Percentiles rank a stretch among this genome's conserved stretches.
phyloP scores from a whole-genome alignment of 2,113 vertebrate species.

The Oncorhynchus nerka region DNA sequence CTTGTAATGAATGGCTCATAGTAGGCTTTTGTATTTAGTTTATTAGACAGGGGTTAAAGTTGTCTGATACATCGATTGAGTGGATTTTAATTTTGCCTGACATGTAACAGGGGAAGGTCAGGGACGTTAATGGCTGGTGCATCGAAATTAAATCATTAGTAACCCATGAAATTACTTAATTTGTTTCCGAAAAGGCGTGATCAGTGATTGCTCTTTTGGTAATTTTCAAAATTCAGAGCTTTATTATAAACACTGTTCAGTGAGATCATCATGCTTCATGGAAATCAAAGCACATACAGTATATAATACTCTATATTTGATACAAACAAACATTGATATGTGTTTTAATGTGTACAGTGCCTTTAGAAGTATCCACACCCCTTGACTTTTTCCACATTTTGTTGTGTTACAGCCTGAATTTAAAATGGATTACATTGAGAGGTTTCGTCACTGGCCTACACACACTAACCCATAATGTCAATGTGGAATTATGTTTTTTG shows the following conservation, averaged over 20 bases:
- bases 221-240: neutral
- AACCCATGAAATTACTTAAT: constrained; percentile 36
- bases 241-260: neutral
- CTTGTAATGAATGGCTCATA: constrained; percentile 1
- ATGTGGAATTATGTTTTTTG: too few relatives aligned
- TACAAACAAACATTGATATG: too few relatives aligned
- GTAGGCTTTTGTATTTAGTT: neutral
- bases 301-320: too few relatives aligned
- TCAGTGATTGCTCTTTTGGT: neutral
- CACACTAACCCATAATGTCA: too few relatives aligned
- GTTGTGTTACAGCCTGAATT: too few relatives aligned
- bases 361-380: too few relatives aligned
- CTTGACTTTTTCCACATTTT: too few relatives aligned
- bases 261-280: neutral
- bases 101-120: constrained; percentile 28
- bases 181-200: constrained; percentile 8
- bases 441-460: too few relatives aligned
- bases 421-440: too few relatives aligned
- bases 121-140: constrained; percentile 34
- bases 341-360: too few relatives aligned
- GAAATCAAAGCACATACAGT: neutral
- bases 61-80: neutral
- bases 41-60: constrained; percentile 6
- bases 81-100: constrained; percentile 25
- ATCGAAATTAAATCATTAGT: constrained; percentile 27